A percentile compares a stretch with the other conserved stretches of the same genome.
Evolutionary conservation across 2,797 vertebrate species (phyloP).

Genomic region (Coluber constrictor): DNA sequence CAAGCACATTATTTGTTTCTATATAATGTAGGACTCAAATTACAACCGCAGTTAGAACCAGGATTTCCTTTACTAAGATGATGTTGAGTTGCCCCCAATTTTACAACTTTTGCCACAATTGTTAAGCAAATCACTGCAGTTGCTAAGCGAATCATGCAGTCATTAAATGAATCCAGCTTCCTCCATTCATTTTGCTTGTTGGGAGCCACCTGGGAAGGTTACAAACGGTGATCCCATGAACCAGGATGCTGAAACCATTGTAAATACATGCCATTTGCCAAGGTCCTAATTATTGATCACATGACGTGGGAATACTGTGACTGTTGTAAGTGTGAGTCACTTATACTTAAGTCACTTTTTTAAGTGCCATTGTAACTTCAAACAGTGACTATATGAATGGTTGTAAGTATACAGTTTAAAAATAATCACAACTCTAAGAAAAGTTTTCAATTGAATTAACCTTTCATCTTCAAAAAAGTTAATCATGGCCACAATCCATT

Average conservation of each 20-base stretch:
- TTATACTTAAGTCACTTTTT: neutral
- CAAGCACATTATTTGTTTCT: slow-evolving; percentile 42
- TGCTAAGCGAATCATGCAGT: neutral
- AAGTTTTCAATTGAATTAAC: neutral
- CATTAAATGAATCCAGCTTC: neutral
- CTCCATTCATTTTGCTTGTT: neutral
- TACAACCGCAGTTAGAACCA: neutral
- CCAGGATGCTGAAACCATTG: neutral
- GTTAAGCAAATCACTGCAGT: neutral
- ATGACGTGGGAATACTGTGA: neutral
- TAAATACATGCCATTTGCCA: neutral
- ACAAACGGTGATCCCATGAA: neutral
- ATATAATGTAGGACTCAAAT: neutral
- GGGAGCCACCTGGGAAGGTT: neutral
- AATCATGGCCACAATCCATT: neutral
- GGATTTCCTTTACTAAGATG: neutral
- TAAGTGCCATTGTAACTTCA: neutral
- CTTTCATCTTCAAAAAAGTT: neutral
- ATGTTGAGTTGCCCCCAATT: neutral
- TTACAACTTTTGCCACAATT: neutral
- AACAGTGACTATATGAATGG: neutral
- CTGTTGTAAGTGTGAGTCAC: neutral
- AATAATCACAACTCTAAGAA: neutral
- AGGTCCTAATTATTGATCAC: neutral
- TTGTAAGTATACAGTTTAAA: neutral